These are phyloP conservation scores for Panagrolaimus sp. DNA, from an alignment of 1,140 invertebrate species.

Conservation along the genomic window DNA sequence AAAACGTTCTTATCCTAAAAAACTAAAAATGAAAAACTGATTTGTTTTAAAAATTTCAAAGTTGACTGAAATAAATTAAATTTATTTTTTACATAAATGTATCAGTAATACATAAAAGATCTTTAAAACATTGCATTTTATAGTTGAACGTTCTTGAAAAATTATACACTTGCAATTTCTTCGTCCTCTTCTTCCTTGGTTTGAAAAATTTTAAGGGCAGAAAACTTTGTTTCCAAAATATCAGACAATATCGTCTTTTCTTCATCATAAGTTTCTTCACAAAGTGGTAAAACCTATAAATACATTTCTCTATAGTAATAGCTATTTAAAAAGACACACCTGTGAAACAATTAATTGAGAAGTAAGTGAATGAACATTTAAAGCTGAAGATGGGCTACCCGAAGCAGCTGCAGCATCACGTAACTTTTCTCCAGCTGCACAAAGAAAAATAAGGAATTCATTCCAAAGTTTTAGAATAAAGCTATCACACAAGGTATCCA, in stretches of 20 bases:
- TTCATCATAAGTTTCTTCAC: conserved; percentile 30
- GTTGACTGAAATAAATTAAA: too few species aligned
- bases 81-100: too few species aligned
- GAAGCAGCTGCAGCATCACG: conserved; percentile 64
- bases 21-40: too few species aligned
- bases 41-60: too few species aligned
- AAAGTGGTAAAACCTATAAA: conserved; percentile 25
- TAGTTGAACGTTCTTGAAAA: neutral
- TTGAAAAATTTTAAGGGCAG: conserved; percentile 8
- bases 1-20: too few species aligned
- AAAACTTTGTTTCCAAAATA: conserved; percentile 27
- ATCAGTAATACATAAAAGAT: too few species aligned
- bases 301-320: neutral
- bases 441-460: conserved; percentile 28
- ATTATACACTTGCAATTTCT: conserved; percentile 37
- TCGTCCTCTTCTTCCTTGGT: conserved; percentile 16
- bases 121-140: too few species aligned
- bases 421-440: conserved; percentile 9
- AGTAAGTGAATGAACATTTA: conserved; percentile 31
- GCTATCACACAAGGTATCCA: conserved; percentile 26
- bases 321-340: conserved; percentile 20
- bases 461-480: conserved; percentile 35
- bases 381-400: neutral
- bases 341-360: conserved; percentile 37
- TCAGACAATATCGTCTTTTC: conserved; percentile 13